phyloP scores from a whole-genome alignment of 2,797 vertebrate species.

The Pteronotus mesoamericanus region DNA sequence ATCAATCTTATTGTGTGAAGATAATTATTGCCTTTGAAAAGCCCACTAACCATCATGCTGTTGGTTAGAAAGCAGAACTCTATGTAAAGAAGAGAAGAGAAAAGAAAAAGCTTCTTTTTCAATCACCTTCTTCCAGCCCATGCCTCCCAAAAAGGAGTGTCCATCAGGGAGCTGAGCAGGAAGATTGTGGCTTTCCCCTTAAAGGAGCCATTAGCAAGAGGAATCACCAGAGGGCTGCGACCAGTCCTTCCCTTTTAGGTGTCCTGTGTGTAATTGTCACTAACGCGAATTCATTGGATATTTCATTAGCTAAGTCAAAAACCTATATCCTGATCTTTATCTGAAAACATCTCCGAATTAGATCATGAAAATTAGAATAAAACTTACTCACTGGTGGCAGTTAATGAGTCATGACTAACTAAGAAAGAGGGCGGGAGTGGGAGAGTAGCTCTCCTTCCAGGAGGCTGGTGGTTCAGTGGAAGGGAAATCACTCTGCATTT shows the following conservation, averaged over 20 bases:
- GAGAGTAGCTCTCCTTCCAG: not conserved
- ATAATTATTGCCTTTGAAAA: not conserved
- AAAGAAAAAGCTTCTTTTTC: not conserved
- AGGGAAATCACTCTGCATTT: constrained; percentile 2
- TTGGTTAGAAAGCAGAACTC: not conserved
- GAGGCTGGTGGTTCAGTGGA: not conserved
- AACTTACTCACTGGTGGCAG: constrained; percentile 63
- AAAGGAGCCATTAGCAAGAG: constrained; percentile 13
- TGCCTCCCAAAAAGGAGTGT: not conserved
- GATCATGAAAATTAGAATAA: constrained; percentile 78
- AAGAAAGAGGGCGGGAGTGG: not conserved
- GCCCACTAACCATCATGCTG: not conserved
- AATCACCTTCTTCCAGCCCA: not conserved
- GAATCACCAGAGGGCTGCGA: not conserved
- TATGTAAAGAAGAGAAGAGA: not conserved
- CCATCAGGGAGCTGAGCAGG: not conserved
- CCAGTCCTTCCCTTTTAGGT: constrained; percentile 32
- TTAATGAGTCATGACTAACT: constrained; percentile 77
- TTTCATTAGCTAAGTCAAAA: constrained; percentile 73
- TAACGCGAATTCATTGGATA: constrained; percentile 71
- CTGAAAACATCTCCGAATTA: constrained; percentile 68
- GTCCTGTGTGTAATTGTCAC: constrained; percentile 48
- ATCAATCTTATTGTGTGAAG: not conserved
- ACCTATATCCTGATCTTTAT: constrained; percentile 51
- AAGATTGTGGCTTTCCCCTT: not conserved